phyloP scores from a whole-genome alignment of 2,888 invertebrate genomes.

The Steromphala cineraria region DNA sequence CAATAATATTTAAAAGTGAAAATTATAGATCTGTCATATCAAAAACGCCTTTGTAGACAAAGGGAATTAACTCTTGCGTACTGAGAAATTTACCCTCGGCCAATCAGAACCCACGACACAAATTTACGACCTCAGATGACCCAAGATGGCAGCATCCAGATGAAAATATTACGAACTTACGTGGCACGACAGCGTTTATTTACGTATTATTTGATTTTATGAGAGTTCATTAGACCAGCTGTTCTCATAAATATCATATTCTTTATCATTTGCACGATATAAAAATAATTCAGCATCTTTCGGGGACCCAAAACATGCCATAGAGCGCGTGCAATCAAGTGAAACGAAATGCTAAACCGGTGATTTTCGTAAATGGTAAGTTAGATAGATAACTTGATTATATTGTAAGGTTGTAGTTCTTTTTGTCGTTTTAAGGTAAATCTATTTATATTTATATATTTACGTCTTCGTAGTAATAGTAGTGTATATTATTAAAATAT shows the following conservation, averaged over 20 bases:
- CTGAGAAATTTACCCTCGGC: not conserved
- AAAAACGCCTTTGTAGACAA: not conserved
- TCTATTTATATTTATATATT: no score
- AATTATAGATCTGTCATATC: no score
- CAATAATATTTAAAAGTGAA: no score
- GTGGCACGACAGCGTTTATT: not conserved
- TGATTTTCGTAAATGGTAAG: not conserved
- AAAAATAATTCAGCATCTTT: not conserved
- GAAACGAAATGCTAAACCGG: not conserved
- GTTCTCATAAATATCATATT: no score
- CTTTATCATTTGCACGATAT: not conserved
- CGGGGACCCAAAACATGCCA: no score
- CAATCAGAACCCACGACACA: not conserved
- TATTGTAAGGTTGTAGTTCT: no score
- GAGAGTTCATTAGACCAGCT: not conserved
- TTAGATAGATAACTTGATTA: no score
- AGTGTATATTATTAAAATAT: no score
- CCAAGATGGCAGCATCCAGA: slow-evolving; percentile 5
- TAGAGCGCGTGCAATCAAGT: not conserved
- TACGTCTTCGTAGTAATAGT: no score
- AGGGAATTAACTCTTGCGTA: not conserved
- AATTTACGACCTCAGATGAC: not conserved
- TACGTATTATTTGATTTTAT: not conserved
- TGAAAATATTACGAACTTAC: not conserved
- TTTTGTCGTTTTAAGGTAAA: no score